Base-by-base conservation (phyloP, 2,888 invertebrate species). In the Branchellion lobata region DNA sequence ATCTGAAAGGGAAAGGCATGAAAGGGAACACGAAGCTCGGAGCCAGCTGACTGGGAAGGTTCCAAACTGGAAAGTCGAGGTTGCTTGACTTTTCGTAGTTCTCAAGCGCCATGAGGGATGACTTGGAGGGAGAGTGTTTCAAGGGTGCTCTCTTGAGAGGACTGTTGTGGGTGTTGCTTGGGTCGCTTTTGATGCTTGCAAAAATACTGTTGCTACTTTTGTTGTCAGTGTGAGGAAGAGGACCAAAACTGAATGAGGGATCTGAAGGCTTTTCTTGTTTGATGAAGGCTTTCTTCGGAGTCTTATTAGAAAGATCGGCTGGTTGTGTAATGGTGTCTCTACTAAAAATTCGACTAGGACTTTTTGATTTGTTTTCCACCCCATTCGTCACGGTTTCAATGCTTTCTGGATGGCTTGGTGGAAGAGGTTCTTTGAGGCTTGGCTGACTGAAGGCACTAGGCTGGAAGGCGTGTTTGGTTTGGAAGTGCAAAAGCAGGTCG, bases 401-500 rank as follows among this genome's bases (percentile, higher is more conserved):
- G 8, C 40, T 8, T 40, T 5, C 8, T 40, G 14, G 14, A 8
- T 40, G 40, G 40, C 40, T 40, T 5, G 40, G 40, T 8, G 14
- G 40, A 8, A 40, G 14, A 40, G 14, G 40, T 5, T 36, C 40
- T 27, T 24, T 24, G 29, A 72, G 14, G 21, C 2, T 72, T 36
- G 27, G 8, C 27, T 47, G 34, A 29, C 1, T 47, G 0, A 40
- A 34, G 40, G 47, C 72, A 72, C 72, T 57, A 14, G 61, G n/a
- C 3, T 5, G 61, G n/a, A 57, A 57, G 24, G 24, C 24, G 29
- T 77, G 77, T 33, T 77, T 47, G 57, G n/a, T 77, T 33, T 77
- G 77, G 8, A 77, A 29, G 36, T 77, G 77, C 21, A 77, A 31
- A 34, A 77, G 34, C n/a, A 77, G 36, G 8, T 53, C 77, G 11